Evolutionary conservation across 2,888 invertebrate genomes (phyloP), one percentile per base, ranked within the genome.

Genomic region (Cacoxenus indagator): DNA sequence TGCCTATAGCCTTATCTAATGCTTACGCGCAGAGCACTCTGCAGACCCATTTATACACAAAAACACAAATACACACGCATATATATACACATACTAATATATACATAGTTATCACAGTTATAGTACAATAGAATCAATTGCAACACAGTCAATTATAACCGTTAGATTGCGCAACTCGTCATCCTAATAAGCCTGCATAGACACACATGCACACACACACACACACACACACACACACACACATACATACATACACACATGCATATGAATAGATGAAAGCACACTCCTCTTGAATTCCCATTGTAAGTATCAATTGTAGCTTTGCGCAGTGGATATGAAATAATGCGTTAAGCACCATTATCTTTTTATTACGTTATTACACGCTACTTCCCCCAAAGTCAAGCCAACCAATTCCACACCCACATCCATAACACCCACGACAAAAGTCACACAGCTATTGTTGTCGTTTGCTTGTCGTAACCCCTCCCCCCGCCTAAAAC

Each of bases 281-380:
- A 59, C 17, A 59, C 6, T 4, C 4, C 29, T 27, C 19, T 8
- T 9, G 29, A 17, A 59, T n/a, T n/a, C n/a, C n/a, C n/a, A n/a
- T n/a, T n/a, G n/a, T 59, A 4, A 59, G 29, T 31, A 59, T 59
- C 59, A 59, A 31, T 31, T 59, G 59, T 19, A 17, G 19, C 59
- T 17, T 59, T 37, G 31, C 59, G 29, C 59, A 59, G 31, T 59
- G 59, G 29, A 59, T 59, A 59, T 59, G 59, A 59, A 59, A 59
- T 59, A 59, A 59, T 31, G 59, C 59, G 37, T 59, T 59, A 59
- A 59, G 59, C 59, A 6, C 27, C 37, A 59, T 59, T 37, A 59
- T 59, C 37, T 37, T 37, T 59, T 59, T 59, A 59, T 59, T 37
- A 59, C 26, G 59, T 31, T 59, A 19, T 59, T 31, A 31, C 31